Percentiles rank a stretch among this genome's conserved stretches.
phyloP scores from a whole-genome alignment of 2,113 vertebrate species.

The Genyomyrus donnyi region DNA sequence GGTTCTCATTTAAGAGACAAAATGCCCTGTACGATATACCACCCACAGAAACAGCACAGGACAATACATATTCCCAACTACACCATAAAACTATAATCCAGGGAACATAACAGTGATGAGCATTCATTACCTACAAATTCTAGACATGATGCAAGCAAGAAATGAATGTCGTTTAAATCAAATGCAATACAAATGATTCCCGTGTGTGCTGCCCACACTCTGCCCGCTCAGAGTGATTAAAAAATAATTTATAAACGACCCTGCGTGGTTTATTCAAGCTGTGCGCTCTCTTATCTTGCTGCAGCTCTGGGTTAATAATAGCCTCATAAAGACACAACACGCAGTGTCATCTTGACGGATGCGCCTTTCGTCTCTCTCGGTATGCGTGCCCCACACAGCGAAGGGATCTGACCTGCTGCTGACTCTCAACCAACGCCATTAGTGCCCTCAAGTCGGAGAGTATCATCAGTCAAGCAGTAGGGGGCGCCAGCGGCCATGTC shows the following conservation, averaged over 20 bases:
- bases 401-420: conserved; percentile 8
- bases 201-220: neutral
- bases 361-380: neutral
- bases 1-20: neutral
- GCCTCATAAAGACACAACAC: neutral
- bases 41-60: neutral
- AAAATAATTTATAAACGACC: neutral
- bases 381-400: neutral
- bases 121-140: neutral
- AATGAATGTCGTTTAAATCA: neutral
- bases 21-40: neutral
- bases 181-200: neutral
- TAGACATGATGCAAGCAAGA: neutral
- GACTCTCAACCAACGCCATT: neutral
- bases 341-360: conserved; percentile 7
- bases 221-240: neutral
- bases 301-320: neutral
- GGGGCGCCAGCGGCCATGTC: conserved; percentile 14
- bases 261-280: neutral
- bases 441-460: neutral
- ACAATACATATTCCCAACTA: neutral
- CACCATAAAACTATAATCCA: neutral
- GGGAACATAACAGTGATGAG: neutral
- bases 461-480: conserved; percentile 19
- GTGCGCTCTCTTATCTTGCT: neutral